phyloP scores from a whole-genome alignment of 2,113 vertebrate genomes.

The Indri indri region DNA sequence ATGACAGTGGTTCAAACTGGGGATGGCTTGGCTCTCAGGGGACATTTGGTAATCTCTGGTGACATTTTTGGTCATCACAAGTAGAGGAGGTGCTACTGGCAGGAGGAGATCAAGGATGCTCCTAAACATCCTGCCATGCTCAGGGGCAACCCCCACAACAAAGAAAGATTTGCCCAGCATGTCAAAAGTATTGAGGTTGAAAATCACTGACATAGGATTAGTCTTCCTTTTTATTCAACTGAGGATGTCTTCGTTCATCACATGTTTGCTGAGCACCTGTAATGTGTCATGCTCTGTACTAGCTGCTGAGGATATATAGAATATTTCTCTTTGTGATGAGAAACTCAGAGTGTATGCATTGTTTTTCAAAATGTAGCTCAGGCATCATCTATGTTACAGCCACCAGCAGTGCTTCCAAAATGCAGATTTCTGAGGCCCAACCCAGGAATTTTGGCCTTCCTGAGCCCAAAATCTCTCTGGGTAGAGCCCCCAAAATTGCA shows the following conservation, averaged over 20 bases:
- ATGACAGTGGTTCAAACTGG: not conserved
- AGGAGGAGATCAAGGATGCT: not conserved
- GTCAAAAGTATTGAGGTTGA: not conserved
- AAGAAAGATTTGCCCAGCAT: not conserved
- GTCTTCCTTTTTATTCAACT: not conserved
- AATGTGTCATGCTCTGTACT: not conserved
- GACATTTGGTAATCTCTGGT: not conserved
- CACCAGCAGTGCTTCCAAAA: not conserved
- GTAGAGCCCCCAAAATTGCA: not conserved
- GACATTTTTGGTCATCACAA: not conserved
- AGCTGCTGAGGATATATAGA: not conserved
- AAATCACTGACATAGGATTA: not conserved
- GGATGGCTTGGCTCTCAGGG: not conserved
- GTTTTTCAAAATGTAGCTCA: not conserved
- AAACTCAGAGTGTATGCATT: not conserved
- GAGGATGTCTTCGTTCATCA: not conserved
- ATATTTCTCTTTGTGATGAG: not conserved
- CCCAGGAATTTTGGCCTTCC: not conserved
- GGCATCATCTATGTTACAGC: not conserved
- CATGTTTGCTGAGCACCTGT: not conserved
- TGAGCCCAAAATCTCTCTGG: not conserved
- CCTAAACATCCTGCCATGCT: not conserved
- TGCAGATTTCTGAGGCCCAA: not conserved
- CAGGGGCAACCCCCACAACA: not conserved
- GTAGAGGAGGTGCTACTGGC: not conserved